A percentile compares a stretch with the other conserved stretches of the same genome.
These are phyloP conservation scores for Bombus ignitus DNA, from an alignment of 1,140 invertebrate species.

Conservation along the genomic window DNA sequence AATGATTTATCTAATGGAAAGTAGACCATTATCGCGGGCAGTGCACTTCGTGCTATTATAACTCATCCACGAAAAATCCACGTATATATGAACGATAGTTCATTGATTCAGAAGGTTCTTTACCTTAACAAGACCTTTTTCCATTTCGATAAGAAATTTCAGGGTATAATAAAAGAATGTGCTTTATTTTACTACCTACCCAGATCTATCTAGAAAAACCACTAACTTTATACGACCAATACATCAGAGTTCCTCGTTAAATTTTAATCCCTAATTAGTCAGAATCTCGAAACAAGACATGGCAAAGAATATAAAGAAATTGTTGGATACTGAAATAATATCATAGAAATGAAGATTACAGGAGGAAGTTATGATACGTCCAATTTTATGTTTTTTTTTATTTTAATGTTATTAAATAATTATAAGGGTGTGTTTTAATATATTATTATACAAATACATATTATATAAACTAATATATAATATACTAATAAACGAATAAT, in stretches of 20 bases:
- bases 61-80: neutral
- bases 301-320: no score
- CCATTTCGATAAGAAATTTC: neutral
- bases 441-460: no score
- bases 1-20: slow-evolving; percentile 17
- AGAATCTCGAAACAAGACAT: neutral
- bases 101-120: neutral
- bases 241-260: neutral
- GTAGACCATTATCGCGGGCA: neutral
- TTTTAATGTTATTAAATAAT: no score
- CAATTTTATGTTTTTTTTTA: no score
- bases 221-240: neutral
- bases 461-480: no score
- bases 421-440: no score
- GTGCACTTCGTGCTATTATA: neutral
- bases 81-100: neutral
- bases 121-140: neutral
- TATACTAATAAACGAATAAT: no score
- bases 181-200: neutral
- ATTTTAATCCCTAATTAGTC: slow-evolving; percentile 1
- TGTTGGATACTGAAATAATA: no score
- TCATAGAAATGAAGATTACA: no score
- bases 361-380: no score
- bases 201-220: no score
- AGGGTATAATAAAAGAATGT: neutral